These are phyloP conservation scores for Antennarius striatus DNA, from an alignment of 2,113 vertebrate genomes.

Conservation along the genomic window DNA sequence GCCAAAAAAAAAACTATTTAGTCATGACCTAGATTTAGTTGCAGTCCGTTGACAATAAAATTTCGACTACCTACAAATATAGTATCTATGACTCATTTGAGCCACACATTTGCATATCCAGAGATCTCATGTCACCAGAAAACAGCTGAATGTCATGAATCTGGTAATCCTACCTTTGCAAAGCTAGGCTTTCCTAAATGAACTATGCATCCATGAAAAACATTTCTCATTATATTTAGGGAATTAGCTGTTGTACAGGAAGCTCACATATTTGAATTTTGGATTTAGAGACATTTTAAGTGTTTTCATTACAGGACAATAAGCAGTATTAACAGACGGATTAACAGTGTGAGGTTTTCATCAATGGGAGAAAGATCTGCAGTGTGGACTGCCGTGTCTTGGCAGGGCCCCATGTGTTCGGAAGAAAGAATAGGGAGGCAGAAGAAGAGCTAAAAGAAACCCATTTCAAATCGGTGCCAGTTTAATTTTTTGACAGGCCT, in stretches of 20 bases:
- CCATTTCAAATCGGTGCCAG: constrained; percentile 63
- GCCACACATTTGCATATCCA: too few species aligned
- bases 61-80: too few species aligned
- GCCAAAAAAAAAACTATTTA: too few species aligned
- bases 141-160: too few species aligned
- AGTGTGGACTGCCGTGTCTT: constrained; percentile 56
- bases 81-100: too few species aligned
- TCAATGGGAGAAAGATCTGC: constrained; percentile 53
- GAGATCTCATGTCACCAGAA: too few species aligned
- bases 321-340: constrained; percentile 33
- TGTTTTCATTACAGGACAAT: constrained; percentile 18
- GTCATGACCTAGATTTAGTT: too few species aligned
- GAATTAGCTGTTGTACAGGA: neutral
- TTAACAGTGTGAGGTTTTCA: constrained; percentile 41
- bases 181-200: too few species aligned
- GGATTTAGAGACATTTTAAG: neutral
- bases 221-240: too few species aligned
- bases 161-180: too few species aligned
- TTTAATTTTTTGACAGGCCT: constrained; percentile 73
- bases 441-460: constrained; percentile 63
- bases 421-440: constrained; percentile 41
- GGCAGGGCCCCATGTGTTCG: constrained; percentile 55
- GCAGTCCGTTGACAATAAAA: too few species aligned
- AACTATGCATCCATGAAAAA: too few species aligned
- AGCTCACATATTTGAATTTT: constrained; percentile 14